Evolutionary conservation across 2,888 invertebrate species (phyloP).

Genomic region (Meliscaeva auricollis): DNA sequence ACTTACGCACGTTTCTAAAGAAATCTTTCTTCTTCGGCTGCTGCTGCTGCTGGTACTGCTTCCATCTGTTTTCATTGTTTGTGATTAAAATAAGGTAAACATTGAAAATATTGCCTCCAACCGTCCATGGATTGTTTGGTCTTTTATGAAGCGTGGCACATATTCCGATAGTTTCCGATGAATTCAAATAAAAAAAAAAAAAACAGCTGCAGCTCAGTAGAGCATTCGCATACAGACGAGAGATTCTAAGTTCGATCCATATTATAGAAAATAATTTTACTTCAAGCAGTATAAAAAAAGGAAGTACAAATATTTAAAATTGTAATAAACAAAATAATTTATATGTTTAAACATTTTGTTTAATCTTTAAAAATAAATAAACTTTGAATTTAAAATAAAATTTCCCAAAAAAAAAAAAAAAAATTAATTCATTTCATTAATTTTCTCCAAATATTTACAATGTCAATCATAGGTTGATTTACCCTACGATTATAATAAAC

Average conservation of each 20-base stretch:
- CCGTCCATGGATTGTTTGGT: neutral
- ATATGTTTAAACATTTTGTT: neutral
- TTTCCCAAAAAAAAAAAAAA: neutral
- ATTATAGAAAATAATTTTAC: no score
- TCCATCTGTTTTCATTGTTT: constrained; percentile 7
- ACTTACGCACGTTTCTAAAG: constrained; percentile 48
- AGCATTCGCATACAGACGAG: no score
- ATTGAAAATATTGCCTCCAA: neutral
- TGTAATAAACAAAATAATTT: neutral
- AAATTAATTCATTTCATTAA: neutral
- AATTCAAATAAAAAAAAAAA: no score
- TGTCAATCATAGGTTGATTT: neutral
- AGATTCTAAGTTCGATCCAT: no score
- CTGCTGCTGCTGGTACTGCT: neutral
- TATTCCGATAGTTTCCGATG: no score
- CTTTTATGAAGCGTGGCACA: neutral
- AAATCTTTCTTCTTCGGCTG: neutral
- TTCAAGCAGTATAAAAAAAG: no score
- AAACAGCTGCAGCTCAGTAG: no score
- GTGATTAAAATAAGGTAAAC: constrained; percentile 3
- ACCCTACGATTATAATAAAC: neutral
- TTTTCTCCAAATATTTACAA: neutral
- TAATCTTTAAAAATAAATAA: neutral
- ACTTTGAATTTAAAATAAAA: neutral
- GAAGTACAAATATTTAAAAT: no score